Base-by-base conservation (phyloP, 2,888 invertebrate genomes). In the Diaprepes abbreviatus region DNA sequence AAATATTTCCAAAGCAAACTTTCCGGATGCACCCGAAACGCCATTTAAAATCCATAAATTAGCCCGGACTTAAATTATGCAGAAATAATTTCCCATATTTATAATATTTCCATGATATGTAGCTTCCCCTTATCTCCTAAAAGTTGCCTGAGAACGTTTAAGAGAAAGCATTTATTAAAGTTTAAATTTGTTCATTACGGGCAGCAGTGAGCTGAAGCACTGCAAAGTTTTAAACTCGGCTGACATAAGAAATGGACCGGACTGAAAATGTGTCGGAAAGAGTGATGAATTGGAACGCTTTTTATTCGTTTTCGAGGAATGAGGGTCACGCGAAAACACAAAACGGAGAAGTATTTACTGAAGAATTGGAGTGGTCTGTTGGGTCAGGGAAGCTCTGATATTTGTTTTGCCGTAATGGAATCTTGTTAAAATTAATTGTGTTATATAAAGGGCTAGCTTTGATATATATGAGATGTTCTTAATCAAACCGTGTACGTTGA, bases 271-370 rank as follows among this genome's bases (percentile, higher is more conserved):
- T 76, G 79, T 76, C 77, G 74, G 66, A 59, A 52, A 62, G 74
- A 74, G 77, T 76, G 78, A 79, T 79, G 76, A 77, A 79, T 79
- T 75, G 74, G 76, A 74, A 74, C 16, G 71, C 72, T 78, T 78
- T 77, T 77, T 78, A 75, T 74, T 73, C 70, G 64, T 72, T 73
- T 74, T 19, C 64, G 52, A 50, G 58, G 31, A 70, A 55, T 52
- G 28, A 31, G 33, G 54, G 52, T 52, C 28, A 24, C 10, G 33
- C 43, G 12, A 60, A 60, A 60, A 60, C 48, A 36, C 28, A 19
- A 43, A 60, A 50, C 60, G 45, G 48, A 55, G 16, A 36, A 31
- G 57, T 21, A 38, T 57, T 57, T 38, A n/a, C 38, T 33, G 10
- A 60, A 36, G 35, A 48, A 60, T 40, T 57, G 14, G 14, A 40